Conservation (phyloP, 2,797 vertebrate species). For the Rhinogobio ventralis region DNA sequence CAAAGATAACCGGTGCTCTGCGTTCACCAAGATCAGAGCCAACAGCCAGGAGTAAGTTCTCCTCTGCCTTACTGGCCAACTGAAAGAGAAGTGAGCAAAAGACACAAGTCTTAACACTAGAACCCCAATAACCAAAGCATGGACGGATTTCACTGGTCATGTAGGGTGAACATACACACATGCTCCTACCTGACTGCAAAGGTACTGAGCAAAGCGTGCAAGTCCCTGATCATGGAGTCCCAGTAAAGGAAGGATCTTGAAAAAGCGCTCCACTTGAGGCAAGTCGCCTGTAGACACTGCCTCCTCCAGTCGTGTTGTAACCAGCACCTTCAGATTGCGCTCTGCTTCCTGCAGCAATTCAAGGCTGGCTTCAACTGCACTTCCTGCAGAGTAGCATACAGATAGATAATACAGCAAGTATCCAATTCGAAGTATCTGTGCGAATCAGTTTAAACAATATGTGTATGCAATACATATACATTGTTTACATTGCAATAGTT, state of each 20-base stretch:
- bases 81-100: constrained; percentile 64
- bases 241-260: constrained; percentile 97
- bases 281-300: constrained; percentile 90
- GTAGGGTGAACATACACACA: neutral
- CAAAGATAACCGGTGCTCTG: constrained; percentile 90
- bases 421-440: neutral
- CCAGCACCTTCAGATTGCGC: constrained; percentile 89
- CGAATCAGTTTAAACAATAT: neutral
- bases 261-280: constrained; percentile 95
- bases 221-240: constrained; percentile 96
- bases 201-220: constrained; percentile 92
- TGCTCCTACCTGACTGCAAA: constrained; percentile 89
- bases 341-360: constrained; percentile 94
- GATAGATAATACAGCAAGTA: neutral
- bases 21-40: constrained; percentile 89
- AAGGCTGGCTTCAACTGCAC: constrained; percentile 92
- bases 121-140: neutral
- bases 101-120: neutral
- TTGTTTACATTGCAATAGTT: neutral
- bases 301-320: constrained; percentile 87
- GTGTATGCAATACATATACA: neutral
- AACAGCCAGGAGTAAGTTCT: constrained; percentile 90
- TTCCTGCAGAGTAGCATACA: constrained; percentile 76
- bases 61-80: constrained; percentile 93
- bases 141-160: neutral